Evolutionary conservation across 1,140 invertebrate species (phyloP).

Genomic region (Trachelipus rathkii): DNA sequence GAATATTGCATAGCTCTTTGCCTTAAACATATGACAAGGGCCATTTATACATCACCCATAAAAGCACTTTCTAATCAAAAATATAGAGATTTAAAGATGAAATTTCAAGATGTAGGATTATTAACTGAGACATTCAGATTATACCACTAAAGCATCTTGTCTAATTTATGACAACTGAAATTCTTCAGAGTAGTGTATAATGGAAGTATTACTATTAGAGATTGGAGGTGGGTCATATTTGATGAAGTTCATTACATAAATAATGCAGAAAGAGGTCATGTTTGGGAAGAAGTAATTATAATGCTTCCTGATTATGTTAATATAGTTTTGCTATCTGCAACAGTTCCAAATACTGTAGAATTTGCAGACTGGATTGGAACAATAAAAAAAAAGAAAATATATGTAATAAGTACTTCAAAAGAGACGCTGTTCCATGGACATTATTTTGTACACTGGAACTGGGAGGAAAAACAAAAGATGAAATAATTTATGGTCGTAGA

Average conservation of each 20-base stretch:
- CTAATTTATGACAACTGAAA: constrained; percentile 99
- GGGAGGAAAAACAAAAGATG: constrained; percentile 74
- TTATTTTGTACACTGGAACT: constrained; percentile 50
- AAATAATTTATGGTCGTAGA: constrained; percentile 82
- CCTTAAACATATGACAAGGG: constrained; percentile 82
- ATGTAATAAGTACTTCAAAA: constrained; percentile 90
- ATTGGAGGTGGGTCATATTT: constrained; percentile 98
- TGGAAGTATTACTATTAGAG: constrained; percentile 87
- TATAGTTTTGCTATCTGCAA: constrained; percentile 96
- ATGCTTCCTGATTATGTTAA: constrained; percentile 90
- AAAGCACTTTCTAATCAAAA: constrained; percentile 99
- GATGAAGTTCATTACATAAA: constrained; percentile 99
- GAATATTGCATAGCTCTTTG: constrained; percentile 97
- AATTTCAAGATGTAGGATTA: constrained; percentile 87
- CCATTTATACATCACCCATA: constrained; percentile 98
- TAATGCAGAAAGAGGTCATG: constrained; percentile 93
- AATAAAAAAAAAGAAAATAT: constrained; percentile 73
- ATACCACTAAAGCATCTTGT: constrained; percentile 86
- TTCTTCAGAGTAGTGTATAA: constrained; percentile 92
- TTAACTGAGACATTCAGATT: constrained; percentile 94
- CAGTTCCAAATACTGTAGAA: constrained; percentile 93
- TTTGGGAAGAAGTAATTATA: constrained; percentile 97
- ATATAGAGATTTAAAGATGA: constrained; percentile 86
- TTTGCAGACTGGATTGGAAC: constrained; percentile 96
- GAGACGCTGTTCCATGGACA: constrained; percentile 83